Base-by-base conservation (phyloP, 2,113 vertebrate species). In the Strix aluco region DNA sequence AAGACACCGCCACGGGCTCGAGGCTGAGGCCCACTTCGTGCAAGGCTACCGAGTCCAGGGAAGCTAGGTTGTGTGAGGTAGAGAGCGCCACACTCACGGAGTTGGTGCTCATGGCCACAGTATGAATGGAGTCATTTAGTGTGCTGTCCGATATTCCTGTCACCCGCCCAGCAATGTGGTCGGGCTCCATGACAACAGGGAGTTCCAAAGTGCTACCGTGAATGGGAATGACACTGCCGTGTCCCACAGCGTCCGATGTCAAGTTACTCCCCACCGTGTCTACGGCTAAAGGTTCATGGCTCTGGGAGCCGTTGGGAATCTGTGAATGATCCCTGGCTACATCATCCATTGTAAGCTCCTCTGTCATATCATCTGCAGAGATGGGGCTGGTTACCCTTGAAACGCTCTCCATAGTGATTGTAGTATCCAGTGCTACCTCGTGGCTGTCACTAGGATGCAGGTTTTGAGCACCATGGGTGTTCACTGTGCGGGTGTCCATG, bases 31-130 rank as follows among this genome's bases (percentile, higher is more conserved):
- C 98, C 62, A 99, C 98, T 94, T 99, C 99, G 8, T 99, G 99
- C 72, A 99, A 98, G 44, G 99, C 98, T 72, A 99, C 99, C 0
- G 99, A 97, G 88, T 99, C 99, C 95, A 99, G 97, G 85, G 98
- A 98, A 52, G 98, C 96, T 81, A 99, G 99, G 94, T 98, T 98
- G 97, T 99, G 98, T 96, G 98, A 99, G 97, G 99, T 98, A 81
- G 99, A 98, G 78, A 99, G 99, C 81, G 99, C 99, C 98, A 99
- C 99, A 22, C 99, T 99, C 92, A 99, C 99, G 2, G 99, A 98
- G 72, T 98, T 99, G 32, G 98, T 98, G 98, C 98, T 99, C 98
- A 99, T 97, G 94, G 99, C 98, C 86, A 98, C 98, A 2, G 98
- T 94, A 94, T 99, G 99, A 87, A 99, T 98, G 91, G 99, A 98